Percentiles rank a stretch among this genome's conserved stretches.
Evolutionary conservation across 2,797 vertebrate genomes (phyloP).

Genomic region (Sebastes trivittatus): DNA sequence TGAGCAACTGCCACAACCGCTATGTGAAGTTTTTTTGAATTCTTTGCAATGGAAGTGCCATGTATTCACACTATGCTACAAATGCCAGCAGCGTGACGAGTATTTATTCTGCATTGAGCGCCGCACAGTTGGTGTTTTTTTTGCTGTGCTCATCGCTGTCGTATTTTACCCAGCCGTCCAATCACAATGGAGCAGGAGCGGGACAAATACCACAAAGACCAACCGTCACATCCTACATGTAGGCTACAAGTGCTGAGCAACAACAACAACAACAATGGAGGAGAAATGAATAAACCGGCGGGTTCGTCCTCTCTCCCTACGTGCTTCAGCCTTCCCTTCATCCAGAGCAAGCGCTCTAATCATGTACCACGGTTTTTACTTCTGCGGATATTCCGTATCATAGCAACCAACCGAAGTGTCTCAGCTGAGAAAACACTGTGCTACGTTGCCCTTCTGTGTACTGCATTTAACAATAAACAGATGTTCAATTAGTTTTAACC

Average conservation of each 20-base stretch:
- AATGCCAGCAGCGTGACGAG: not conserved
- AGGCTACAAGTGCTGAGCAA: not conserved
- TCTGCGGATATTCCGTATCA: too few relatives aligned
- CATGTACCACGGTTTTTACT: not conserved
- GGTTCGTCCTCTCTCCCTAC: too few relatives aligned
- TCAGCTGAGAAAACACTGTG: not conserved
- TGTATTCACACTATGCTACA: not conserved
- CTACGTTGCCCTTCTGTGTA: not conserved
- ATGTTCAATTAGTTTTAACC: not conserved
- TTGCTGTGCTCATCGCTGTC: too few relatives aligned
- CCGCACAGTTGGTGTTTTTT: not conserved
- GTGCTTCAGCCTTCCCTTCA: not conserved
- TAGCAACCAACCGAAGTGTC: not conserved
- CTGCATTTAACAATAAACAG: not conserved
- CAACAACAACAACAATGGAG: not conserved
- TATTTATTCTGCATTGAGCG: not conserved
- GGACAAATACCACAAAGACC: not conserved
- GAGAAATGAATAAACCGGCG: not conserved
- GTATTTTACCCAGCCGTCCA: not conserved
- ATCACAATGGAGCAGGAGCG: not conserved
- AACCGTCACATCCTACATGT: not conserved
- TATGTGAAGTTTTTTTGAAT: not conserved
- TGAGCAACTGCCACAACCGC: not conserved
- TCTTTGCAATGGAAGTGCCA: not conserved
- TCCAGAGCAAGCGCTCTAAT: not conserved